Percentiles rank a stretch among this genome's conserved stretches.
Conservation (phyloP, 2,888 invertebrate species). For the Julus scandinavius region DNA sequence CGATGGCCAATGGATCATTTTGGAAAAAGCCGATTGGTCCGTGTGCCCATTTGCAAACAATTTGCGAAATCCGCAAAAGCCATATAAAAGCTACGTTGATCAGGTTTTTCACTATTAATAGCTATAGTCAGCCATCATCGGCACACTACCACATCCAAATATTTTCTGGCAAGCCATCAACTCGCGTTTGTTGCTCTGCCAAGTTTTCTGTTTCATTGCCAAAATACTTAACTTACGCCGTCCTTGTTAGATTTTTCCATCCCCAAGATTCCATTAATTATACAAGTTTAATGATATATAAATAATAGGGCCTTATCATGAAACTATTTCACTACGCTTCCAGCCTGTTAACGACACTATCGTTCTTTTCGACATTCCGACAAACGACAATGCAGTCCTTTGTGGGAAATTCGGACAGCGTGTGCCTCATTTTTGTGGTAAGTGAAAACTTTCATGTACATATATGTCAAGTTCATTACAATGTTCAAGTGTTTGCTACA, state of each 20-base stretch:
- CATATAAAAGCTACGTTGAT: too few species aligned
- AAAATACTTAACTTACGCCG: neutral
- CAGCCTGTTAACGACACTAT: neutral
- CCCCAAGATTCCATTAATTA: neutral
- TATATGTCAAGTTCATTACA: neutral
- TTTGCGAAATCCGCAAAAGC: too few species aligned
- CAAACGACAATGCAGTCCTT: neutral
- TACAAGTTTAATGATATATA: neutral
- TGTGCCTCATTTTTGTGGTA: conserved; percentile 25
- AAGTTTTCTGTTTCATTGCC: neutral
- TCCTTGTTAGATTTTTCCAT: neutral
- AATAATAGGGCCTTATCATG: neutral
- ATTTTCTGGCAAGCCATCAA: conserved; percentile 4
- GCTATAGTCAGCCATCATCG: neutral
- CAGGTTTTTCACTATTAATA: neutral
- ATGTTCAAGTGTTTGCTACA: too few species aligned
- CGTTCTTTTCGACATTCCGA: neutral
- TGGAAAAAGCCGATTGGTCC: too few species aligned
- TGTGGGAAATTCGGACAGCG: neutral
- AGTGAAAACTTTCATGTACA: neutral
- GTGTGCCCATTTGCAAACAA: too few species aligned
- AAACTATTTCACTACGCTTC: neutral
- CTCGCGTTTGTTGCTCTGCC: neutral
- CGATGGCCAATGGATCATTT: neutral
- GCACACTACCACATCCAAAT: too few species aligned